Evolutionary conservation across 2,113 vertebrate genomes (phyloP).

Genomic region (Rhineura floridana): DNA sequence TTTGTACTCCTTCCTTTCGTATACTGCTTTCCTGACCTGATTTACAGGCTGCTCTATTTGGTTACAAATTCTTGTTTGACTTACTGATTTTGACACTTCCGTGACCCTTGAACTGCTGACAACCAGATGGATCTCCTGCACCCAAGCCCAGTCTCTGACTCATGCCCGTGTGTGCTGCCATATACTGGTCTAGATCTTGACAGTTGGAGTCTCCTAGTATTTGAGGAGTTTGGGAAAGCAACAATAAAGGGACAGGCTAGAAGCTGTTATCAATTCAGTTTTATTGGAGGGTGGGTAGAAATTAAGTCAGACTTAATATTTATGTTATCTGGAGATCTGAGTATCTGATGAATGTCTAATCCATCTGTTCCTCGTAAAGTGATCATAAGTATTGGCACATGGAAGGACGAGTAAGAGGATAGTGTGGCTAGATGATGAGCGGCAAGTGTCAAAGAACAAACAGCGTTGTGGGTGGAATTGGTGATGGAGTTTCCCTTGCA

Average conservation of each 20-base stretch:
- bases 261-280: slow-evolving; percentile 8
- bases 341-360: slow-evolving; percentile 27
- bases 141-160: slow-evolving; percentile 7
- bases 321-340: neutral
- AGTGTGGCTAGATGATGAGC: neutral
- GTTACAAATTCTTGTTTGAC: neutral
- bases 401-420: neutral
- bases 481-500: neutral
- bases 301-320: neutral
- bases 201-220: neutral
- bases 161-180: slow-evolving; percentile 15
- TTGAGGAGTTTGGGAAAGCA: neutral
- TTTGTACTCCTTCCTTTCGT: neutral
- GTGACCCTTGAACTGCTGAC: slow-evolving; percentile 5
- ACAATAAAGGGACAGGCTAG: neutral
- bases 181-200: neutral
- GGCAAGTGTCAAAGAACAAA: neutral
- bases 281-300: slow-evolving; percentile 26
- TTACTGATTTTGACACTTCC: neutral
- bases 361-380: slow-evolving; percentile 43
- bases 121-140: slow-evolving; percentile 8
- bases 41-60: neutral
- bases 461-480: neutral
- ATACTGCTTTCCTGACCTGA: neutral
- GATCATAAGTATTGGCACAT: slow-evolving; percentile 33